Evolutionary conservation across 2,888 invertebrate genomes (phyloP).

Genomic region (Heliothis peltigera): DNA sequence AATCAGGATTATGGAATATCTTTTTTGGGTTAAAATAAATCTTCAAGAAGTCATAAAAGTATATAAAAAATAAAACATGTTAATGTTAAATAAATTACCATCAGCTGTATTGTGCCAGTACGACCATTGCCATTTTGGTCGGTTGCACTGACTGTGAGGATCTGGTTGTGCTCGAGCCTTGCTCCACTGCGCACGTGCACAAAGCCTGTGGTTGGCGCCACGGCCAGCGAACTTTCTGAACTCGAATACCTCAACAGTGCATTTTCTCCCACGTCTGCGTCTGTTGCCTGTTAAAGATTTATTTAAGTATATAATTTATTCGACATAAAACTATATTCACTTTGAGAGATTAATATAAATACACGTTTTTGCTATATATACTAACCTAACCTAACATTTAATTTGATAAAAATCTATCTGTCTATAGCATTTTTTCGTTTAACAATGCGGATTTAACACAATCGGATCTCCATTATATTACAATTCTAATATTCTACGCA

Average conservation of each 20-base stretch:
- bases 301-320: too few relatives aligned
- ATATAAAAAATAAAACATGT: not conserved
- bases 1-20: too few relatives aligned
- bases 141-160: conserved; percentile 79
- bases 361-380: too few relatives aligned
- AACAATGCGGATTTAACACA: too few relatives aligned
- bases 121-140: conserved; percentile 82
- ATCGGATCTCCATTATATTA: too few relatives aligned
- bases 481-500: not conserved
- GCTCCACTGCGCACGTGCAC: conserved; percentile 86
- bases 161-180: conserved; percentile 73
- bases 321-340: too few relatives aligned
- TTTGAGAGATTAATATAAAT: too few relatives aligned
- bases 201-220: conserved; percentile 90
- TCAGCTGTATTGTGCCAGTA: conserved; percentile 75
- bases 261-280: conserved; percentile 89
- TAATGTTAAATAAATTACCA: conserved; percentile 69
- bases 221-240: conserved; percentile 81
- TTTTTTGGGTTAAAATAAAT: too few relatives aligned
- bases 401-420: too few relatives aligned
- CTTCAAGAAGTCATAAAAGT: too few relatives aligned
- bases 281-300: conserved; percentile 87
- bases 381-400: too few relatives aligned
- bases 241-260: conserved; percentile 83
- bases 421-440: too few relatives aligned